Evolutionary conservation across 2,888 invertebrate species (phyloP).

Genomic region (Netelia virgata): DNA sequence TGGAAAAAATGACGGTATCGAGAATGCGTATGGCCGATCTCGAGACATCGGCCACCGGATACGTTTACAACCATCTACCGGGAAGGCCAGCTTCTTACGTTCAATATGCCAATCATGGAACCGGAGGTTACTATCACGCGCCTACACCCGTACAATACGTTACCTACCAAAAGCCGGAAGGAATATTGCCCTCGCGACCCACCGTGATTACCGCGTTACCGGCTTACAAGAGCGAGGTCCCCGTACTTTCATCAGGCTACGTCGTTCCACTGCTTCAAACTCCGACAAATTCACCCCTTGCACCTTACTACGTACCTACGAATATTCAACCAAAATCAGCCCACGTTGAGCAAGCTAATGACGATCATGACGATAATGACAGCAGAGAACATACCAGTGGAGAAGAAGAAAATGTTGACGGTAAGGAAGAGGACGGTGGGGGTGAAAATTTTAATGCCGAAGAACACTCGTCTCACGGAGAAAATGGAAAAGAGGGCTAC

Average conservation of each 20-base stretch:
- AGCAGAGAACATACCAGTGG: conserved; percentile 59
- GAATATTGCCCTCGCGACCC: conserved; percentile 67
- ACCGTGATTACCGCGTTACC: conserved; percentile 64
- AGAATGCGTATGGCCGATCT: conserved; percentile 87
- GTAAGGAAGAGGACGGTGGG: conserved; percentile 50
- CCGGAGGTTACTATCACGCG: conserved; percentile 74
- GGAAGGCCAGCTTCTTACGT: conserved; percentile 79
- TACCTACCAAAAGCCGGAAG: conserved; percentile 59
- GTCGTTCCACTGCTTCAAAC: conserved; percentile 58
- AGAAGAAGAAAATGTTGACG: conserved; percentile 60
- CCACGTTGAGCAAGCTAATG: conserved; percentile 69
- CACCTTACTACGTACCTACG: conserved; percentile 68
- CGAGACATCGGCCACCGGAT: conserved; percentile 87
- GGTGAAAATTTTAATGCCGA: conserved; percentile 63
- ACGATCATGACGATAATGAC: conserved; percentile 75
- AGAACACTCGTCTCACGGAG: conserved; percentile 87
- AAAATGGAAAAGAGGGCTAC: conserved; percentile 90
- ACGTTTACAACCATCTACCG: conserved; percentile 80
- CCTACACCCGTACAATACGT: conserved; percentile 76
- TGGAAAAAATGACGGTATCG: conserved; percentile 85
- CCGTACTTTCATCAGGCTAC: conserved; percentile 48
- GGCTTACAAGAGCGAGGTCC: conserved; percentile 34
- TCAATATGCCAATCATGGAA: conserved; percentile 81
- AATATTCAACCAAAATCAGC: conserved; percentile 8
- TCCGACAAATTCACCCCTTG: conserved; percentile 58